Base-by-base conservation (phyloP, 2,888 invertebrate genomes). In the Tenthredo livida region DNA sequence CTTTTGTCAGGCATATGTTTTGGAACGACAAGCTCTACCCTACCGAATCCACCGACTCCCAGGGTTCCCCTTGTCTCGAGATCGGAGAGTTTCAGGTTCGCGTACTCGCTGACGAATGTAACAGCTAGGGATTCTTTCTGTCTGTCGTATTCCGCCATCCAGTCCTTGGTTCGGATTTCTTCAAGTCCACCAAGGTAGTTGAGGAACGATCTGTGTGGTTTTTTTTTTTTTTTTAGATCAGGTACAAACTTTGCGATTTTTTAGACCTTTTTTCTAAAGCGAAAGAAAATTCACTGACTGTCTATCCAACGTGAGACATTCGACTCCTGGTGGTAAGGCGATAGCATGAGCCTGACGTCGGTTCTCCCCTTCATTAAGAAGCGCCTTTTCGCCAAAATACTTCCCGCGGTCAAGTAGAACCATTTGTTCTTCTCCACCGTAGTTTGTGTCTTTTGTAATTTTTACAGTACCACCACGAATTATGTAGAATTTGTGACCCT, bases 21-120 rank as follows among this genome's bases (percentile, higher is more conserved):
- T 21, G 94, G 89, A 21, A 92, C 93, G 0, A 94, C 93, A 86
- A 98, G 94, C 91, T 97, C 98, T 0, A 98, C 98, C 2, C 98
- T 95, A 0, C 98, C 98, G 91, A 98, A 98, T 1, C 98, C 98
- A 6, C 99, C 99, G 17, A 98, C 97, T 0, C 99, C 99, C 88
- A 99, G 94, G 0, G 98, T 98, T 33, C 97, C 97, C 25, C 98
- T 94, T 86, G 96, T 96, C 89, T 97, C 97, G 88, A 99, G 94
- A 90, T 98, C 97, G 40, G 95, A 95, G 75, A 99, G 94, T 85
- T 96, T 95, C 43, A 99, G 94, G 86, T 95, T 95, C 40, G 95
- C 95, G 91, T 96, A 96, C 90, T 96, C 96, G 86, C 91, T 92
- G 0, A 90, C 89, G 91, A 92, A 92, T 84, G 90, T 92, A 25